Percentiles rank a stretch among this genome's conserved stretches.
Evolutionary conservation across 1,140 invertebrate genomes (phyloP).

Genomic region (Bombus turneri): DNA sequence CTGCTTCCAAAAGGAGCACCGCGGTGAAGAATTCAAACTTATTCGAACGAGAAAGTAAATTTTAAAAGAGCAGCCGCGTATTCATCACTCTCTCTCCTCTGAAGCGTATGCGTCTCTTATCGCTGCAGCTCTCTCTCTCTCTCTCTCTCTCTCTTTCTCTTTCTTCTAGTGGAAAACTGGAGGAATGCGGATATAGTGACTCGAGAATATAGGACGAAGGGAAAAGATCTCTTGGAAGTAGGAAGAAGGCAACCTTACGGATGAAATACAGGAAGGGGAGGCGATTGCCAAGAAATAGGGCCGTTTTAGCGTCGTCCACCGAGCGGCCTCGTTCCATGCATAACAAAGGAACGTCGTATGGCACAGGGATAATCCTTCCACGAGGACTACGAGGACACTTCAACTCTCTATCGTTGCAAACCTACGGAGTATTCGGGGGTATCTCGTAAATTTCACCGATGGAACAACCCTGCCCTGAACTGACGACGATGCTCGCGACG

Average conservation of each 20-base stretch:
- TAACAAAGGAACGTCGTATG: constrained; percentile 36
- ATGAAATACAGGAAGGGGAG: constrained; percentile 34
- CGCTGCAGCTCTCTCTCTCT: no score
- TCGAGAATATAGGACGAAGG: constrained; percentile 19
- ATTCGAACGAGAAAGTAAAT: background rate
- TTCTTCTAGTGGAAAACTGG: background rate
- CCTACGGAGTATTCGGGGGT: background rate
- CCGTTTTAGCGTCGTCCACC: constrained; percentile 44
- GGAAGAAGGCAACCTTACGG: constrained; percentile 16
- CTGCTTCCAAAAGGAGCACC: background rate
- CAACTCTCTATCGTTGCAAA: background rate
- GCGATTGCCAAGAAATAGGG: constrained; percentile 43
- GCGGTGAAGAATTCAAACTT: background rate
- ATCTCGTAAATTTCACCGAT: constrained; percentile 6
- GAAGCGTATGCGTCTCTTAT: background rate
- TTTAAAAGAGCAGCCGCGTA: background rate
- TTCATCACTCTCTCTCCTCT: background rate
- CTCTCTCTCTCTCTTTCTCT: background rate
- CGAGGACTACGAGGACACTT: constrained; percentile 8
- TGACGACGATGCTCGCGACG: background rate
- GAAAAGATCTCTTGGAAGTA: background rate
- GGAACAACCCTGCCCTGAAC: background rate
- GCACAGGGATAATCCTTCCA: constrained; percentile 37
- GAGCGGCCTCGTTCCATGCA: constrained; percentile 40
- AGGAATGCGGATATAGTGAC: constrained; percentile 18